Evolutionary conservation across 2,888 invertebrate species (phyloP), one percentile per base, ranked within the genome.

Genomic region (Eupithecia insigniata): DNA sequence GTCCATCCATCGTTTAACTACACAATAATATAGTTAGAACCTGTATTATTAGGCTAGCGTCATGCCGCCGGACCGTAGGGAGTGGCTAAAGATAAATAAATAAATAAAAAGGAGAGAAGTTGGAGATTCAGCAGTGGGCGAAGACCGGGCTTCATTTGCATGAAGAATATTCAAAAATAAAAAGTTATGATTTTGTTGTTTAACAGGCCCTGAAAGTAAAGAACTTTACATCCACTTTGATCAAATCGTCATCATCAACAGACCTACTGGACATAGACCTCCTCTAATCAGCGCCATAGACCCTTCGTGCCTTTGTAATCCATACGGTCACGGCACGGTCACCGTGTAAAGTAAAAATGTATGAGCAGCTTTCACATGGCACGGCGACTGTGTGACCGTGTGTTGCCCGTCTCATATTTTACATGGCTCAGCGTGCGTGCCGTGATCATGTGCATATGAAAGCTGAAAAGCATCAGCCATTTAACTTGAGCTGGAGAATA

Each of bases 381-480:
- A n/a, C n/a, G n/a, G n/a, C n/a, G n/a, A n/a, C n/a, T n/a, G n/a
- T n/a, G n/a, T n/a, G n/a, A n/a, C n/a, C n/a, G n/a, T n/a, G n/a
- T n/a, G n/a, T n/a, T n/a, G n/a, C n/a, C n/a, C n/a, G n/a, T n/a
- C n/a, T n/a, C n/a, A n/a, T n/a, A n/a, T n/a, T n/a, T n/a, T n/a
- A n/a, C n/a, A n/a, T n/a, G n/a, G n/a, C n/a, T n/a, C n/a, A n/a
- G n/a, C n/a, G n/a, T n/a, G n/a, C n/a, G n/a, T n/a, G n/a, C n/a
- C n/a, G n/a, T n/a, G n/a, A n/a, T n/a, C n/a, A n/a, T n/a, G n/a
- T n/a, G n/a, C n/a, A n/a, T n/a, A n/a, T n/a, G n/a, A n/a, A n/a
- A n/a, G n/a, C n/a, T 61, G 10, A 32, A 69, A 28, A 61, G 61
- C 36, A 5, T 30, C 66, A 69, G 66, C 72, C 62, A 32, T 34